Percentiles rank a stretch among this genome's conserved stretches.
These are phyloP conservation scores for Rostratula benghalensis DNA, from an alignment of 2,113 vertebrate species.

Conservation along the genomic window DNA sequence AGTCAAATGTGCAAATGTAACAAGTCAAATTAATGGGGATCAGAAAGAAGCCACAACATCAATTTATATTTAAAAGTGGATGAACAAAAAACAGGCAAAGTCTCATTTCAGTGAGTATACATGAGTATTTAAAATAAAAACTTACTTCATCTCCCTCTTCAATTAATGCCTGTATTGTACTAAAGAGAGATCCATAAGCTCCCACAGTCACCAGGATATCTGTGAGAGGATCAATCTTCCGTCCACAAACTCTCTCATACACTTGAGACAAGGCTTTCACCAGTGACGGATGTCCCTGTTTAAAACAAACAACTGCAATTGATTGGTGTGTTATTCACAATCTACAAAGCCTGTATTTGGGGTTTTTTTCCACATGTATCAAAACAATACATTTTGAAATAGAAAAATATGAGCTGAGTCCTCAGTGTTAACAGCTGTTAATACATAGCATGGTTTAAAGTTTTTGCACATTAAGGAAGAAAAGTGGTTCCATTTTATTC, in stretches of 20 bases:
- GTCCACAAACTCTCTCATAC: conserved; percentile 83
- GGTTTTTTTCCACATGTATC: neutral
- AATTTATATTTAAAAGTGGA: neutral
- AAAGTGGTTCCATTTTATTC: neutral
- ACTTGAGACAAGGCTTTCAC: conserved; percentile 91
- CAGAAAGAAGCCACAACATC: neutral
- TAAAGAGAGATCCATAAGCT: conserved; percentile 92
- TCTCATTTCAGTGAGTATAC: neutral
- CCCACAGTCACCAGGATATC: conserved; percentile 93
- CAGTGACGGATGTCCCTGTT: conserved; percentile 89
- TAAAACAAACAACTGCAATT: neutral
- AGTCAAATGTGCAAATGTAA: neutral
- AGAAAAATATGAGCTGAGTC: neutral
- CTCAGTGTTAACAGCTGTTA: neutral
- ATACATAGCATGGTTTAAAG: neutral
- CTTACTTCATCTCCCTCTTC: conserved; percentile 92
- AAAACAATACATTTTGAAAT: neutral
- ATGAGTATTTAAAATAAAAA: neutral
- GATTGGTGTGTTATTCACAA: neutral
- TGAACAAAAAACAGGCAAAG: neutral
- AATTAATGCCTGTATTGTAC: conserved; percentile 87
- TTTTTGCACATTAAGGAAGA: neutral
- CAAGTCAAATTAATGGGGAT: neutral
- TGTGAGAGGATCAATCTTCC: conserved; percentile 84
- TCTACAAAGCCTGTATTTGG: neutral